phyloP scores from a whole-genome alignment of 2,113 vertebrate genomes.

The Micronycteris hirsuta region DNA sequence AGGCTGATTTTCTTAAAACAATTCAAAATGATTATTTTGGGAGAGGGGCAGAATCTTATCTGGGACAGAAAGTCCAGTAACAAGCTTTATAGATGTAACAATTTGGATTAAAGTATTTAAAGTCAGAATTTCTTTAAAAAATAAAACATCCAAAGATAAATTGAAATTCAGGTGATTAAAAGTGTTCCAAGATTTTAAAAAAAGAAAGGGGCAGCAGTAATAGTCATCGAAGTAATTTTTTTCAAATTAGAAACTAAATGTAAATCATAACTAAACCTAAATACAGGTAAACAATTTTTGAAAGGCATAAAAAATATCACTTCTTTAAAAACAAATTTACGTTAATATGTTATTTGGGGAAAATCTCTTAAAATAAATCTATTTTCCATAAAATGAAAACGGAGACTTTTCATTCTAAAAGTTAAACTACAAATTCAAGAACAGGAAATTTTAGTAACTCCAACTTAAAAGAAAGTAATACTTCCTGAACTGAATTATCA shows the following conservation, averaged over 20 bases:
- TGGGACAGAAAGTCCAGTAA: constrained; percentile 30
- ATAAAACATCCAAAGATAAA: background rate
- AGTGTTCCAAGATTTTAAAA: constrained; percentile 15
- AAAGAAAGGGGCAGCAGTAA: background rate
- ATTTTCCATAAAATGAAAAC: constrained; percentile 40
- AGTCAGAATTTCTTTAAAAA: background rate
- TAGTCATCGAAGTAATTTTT: background rate
- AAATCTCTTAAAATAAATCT: constrained; percentile 19
- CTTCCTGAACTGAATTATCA: background rate
- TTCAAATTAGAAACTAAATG: constrained; percentile 8
- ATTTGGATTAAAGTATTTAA: constrained; percentile 9
- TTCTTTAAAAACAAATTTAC: constrained; percentile 24
- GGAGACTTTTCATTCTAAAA: background rate
- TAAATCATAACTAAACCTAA: constrained; percentile 19
- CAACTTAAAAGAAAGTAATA: background rate
- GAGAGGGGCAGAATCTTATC: background rate
- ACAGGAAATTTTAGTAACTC: constrained; percentile 21
- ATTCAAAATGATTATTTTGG: background rate
- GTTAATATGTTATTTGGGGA: background rate
- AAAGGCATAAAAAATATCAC: background rate
- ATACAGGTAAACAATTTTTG: constrained; percentile 13
- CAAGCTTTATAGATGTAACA: background rate
- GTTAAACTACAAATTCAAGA: constrained; percentile 35
- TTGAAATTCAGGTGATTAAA: constrained; percentile 12
- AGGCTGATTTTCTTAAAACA: constrained; percentile 20